Conservation (phyloP, 2,888 invertebrate genomes). For the Oscheius sp. region DNA sequence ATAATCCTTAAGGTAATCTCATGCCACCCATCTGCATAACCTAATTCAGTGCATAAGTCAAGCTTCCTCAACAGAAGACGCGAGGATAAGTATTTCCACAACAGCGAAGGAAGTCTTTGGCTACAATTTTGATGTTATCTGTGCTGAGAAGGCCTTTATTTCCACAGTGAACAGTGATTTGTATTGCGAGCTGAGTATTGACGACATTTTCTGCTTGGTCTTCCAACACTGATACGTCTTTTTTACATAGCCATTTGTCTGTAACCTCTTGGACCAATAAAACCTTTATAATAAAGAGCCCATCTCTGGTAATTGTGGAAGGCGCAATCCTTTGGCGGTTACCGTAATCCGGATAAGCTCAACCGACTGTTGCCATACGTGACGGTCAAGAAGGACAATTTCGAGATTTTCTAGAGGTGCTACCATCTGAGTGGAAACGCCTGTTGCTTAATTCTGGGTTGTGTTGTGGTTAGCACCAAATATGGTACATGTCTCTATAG, state of each 20-base stretch:
- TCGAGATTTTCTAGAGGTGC: not conserved
- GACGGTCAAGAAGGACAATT: not conserved
- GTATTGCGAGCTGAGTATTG: constrained; percentile 42
- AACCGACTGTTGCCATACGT: constrained; percentile 33
- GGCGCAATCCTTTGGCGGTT: constrained; percentile 28
- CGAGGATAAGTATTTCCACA: constrained; percentile 45
- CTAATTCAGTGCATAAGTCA: constrained; percentile 9
- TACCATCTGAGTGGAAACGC: constrained; percentile 1
- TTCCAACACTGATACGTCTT: constrained; percentile 43
- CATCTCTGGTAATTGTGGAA: constrained; percentile 5
- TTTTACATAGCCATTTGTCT: not conserved
- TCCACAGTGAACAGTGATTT: constrained; percentile 29
- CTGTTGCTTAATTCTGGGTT: constrained; percentile 4
- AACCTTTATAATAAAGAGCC: constrained; percentile 6
- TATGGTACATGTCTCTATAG: not conserved
- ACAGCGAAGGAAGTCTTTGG: constrained; percentile 51
- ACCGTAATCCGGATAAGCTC: constrained; percentile 31
- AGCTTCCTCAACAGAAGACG: not conserved
- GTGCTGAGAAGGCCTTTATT: constrained; percentile 33
- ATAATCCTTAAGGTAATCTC: constrained; percentile 8
- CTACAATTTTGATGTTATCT: constrained; percentile 55
- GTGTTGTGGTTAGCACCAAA: not conserved
- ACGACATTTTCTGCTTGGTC: constrained; percentile 48
- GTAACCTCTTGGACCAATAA: not conserved
- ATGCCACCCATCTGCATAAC: constrained; percentile 1